Conservation (phyloP, 2,888 invertebrate genomes). For the Rosalia funebris region DNA sequence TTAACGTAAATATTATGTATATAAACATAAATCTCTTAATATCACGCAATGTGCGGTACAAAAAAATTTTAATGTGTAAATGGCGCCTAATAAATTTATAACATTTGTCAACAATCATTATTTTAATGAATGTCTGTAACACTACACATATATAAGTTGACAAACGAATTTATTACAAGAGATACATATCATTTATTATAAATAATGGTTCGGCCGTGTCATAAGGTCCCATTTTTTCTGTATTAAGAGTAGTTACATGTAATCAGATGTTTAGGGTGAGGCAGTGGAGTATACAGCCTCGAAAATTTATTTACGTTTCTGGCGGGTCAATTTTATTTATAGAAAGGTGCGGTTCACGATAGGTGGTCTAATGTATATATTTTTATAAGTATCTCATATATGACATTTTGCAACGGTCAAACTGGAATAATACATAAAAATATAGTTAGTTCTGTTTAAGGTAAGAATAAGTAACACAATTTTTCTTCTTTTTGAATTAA, state of each 20-base stretch:
- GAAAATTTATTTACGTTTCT: background rate
- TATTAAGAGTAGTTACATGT: background rate
- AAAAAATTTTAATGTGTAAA: background rate
- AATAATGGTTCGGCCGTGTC: background rate
- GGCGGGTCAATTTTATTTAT: too few relatives aligned
- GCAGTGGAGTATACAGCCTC: background rate
- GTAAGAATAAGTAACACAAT: too few relatives aligned
- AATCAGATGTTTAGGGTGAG: background rate
- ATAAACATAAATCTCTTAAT: background rate
- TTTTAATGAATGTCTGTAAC: background rate
- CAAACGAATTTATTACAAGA: background rate
- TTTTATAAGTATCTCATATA: too few relatives aligned
- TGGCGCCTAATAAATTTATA: background rate
- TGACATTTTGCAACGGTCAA: background rate
- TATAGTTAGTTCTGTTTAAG: too few relatives aligned
- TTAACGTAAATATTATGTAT: background rate
- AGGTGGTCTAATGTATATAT: background rate
- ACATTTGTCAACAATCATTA: background rate
- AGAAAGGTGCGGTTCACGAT: background rate
- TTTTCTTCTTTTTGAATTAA: background rate
- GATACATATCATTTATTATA: background rate
- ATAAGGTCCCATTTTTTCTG: background rate
- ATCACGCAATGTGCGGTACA: background rate
- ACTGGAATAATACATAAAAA: too few relatives aligned
- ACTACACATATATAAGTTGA: background rate